Evolutionary conservation across 2,888 invertebrate species (phyloP), one percentile per base, ranked within the genome.

Genomic region (Conomelus anceps): DNA sequence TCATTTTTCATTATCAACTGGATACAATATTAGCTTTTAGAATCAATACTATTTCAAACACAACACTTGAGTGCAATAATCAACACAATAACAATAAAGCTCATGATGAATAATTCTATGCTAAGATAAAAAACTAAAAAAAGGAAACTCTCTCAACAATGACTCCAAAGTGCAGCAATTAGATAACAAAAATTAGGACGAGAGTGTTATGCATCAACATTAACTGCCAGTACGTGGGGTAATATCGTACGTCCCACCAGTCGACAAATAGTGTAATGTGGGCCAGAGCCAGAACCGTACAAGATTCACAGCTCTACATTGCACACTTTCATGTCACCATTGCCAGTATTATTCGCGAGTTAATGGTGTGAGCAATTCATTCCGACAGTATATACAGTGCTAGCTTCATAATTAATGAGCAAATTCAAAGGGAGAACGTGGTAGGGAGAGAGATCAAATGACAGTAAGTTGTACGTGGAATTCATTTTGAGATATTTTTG

Each of bases 131-230:
- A 34, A 11, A 7, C 26, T 26, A 11, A 26, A 34, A 34, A 1
- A 63, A n/a, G 63, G 63, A 9, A 20, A 63, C n/a, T 63, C 20
- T 63, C n/a, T n/a, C 3, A 63, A 22, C 86, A 86, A 86, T 86
- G 23, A 86, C 86, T 20, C 17, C 4, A 20, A 86, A 86, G 22
- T 24, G 23, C 86, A 17, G 24, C 86, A 86, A 24, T 86, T 86
- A 86, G 86, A 86, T 86, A 86, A 88, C 23, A 88, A 24, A 84
- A 88, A 22, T n/a, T 88, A 29, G 63, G 63, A 63, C 63, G n/a
- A 7, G 63, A 26, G 17, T n/a, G 63, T n/a, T 63, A 63, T 63
- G 63, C 63, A n/a, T 63, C 63, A 63, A 63, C 63, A 63, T 63
- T 63, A 63, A 63, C 63, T 63, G 63, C 63, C 20, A 63, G 3